Evolutionary conservation across 2,888 invertebrate genomes (phyloP).

Genomic region (Rambutsinella grinnellia): DNA sequence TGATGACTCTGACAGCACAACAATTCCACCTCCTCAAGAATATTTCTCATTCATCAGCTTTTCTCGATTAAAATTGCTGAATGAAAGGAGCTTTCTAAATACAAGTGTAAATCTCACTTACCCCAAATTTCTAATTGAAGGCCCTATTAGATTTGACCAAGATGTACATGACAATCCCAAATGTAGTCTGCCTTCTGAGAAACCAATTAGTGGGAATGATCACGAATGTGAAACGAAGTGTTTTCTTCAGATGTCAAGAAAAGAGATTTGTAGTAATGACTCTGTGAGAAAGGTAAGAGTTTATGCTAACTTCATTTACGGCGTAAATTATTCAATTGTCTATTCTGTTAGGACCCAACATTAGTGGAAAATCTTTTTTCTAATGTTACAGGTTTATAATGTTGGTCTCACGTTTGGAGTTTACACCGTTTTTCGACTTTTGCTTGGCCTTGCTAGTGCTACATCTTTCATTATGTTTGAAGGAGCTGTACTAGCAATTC

Average conservation of each 20-base stretch:
- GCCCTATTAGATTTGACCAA: slow-evolving; percentile 26
- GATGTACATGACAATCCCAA: slow-evolving; percentile 24
- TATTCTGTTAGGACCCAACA: background rate
- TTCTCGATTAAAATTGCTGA: slow-evolving; percentile 9
- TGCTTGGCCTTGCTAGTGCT: slow-evolving; percentile 69
- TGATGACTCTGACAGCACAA: background rate
- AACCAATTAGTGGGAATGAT: background rate
- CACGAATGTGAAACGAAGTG: slow-evolving; percentile 49
- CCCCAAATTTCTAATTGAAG: slow-evolving; percentile 22
- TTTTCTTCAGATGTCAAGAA: slow-evolving; percentile 53
- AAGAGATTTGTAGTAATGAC: slow-evolving; percentile 52
- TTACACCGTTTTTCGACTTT: slow-evolving; percentile 70
- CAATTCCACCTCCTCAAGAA: background rate
- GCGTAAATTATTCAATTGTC: background rate
- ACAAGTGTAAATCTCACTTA: slow-evolving; percentile 6
- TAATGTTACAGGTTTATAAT: slow-evolving; percentile 68
- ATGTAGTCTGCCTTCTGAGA: slow-evolving; percentile 9
- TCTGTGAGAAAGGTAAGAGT: slow-evolving; percentile 67
- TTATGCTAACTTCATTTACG: background rate
- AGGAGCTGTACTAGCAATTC: slow-evolving; percentile 81
- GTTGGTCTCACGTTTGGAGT: slow-evolving; percentile 80
- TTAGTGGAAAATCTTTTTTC: background rate
- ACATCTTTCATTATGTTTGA: slow-evolving; percentile 86
- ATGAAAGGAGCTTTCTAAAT: background rate
- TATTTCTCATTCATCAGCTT: slow-evolving; percentile 19